Evolutionary conservation across 2,888 invertebrate genomes (phyloP).

Genomic region (Ptychoptera albimana): DNA sequence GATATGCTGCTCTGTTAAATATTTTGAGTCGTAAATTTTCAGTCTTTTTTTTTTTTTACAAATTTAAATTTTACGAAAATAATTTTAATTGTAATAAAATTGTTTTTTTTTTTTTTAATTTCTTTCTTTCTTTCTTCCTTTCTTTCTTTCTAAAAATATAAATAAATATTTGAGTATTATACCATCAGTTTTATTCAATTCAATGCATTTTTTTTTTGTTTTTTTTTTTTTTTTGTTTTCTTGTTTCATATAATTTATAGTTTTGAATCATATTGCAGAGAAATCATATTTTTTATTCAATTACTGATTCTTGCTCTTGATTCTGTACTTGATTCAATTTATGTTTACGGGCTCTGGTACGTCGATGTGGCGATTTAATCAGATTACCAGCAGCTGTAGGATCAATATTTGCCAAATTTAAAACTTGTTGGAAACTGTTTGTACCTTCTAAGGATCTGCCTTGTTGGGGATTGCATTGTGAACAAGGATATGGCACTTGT

Average conservation of each 20-base stretch:
- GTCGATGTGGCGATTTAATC: constrained; percentile 16
- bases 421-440: constrained; percentile 17
- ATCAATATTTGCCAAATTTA: constrained; percentile 15
- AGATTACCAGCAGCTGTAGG: constrained; percentile 11
- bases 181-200: neutral
- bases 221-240: neutral
- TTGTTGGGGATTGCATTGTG: constrained; percentile 34
- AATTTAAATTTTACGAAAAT: too few species aligned
- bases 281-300: constrained; percentile 2
- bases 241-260: constrained; percentile 3
- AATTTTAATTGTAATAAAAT: too few species aligned
- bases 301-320: constrained; percentile 9
- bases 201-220: neutral
- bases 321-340: neutral
- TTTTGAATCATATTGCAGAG: constrained; percentile 4
- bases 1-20: too few species aligned
- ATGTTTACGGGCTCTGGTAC: constrained; percentile 8
- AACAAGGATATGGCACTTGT: constrained; percentile 44
- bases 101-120: too few species aligned
- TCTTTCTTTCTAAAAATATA: constrained; percentile 1
- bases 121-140: too few species aligned
- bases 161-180: constrained; percentile 1
- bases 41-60: too few species aligned
- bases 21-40: too few species aligned
- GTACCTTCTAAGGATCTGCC: constrained; percentile 5